These are phyloP conservation scores for Morinoia aosen DNA, from an alignment of 2,888 invertebrate species.

Conservation along the genomic window DNA sequence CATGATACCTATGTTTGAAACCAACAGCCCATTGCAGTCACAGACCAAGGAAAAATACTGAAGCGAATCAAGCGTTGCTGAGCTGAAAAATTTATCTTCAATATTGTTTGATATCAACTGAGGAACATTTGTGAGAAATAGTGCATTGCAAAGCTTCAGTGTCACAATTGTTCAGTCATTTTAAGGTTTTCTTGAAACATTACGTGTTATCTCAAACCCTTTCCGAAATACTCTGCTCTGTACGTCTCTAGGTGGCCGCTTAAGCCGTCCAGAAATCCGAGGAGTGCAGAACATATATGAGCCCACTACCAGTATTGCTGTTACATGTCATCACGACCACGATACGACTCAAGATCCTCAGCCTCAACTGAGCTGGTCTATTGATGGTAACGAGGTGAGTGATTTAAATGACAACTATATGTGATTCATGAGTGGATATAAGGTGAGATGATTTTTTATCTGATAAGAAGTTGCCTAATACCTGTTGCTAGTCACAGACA, in stretches of 20 bases:
- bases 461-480: background rate
- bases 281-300: background rate
- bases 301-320: background rate
- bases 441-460: background rate
- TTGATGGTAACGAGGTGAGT: slow-evolving; percentile 22
- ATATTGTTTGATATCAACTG: background rate
- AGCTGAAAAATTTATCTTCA: background rate
- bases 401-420: background rate
- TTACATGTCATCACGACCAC: background rate
- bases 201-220: background rate
- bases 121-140: background rate
- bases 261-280: background rate
- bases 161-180: too few species aligned
- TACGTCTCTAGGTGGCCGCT: background rate
- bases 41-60: too few species aligned
- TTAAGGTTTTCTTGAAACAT: background rate
- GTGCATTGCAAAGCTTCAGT: background rate
- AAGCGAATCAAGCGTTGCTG: too few species aligned
- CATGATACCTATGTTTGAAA: too few species aligned
- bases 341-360: background rate
- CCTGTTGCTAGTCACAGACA: background rate
- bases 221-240: background rate
- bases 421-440: background rate
- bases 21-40: too few species aligned
- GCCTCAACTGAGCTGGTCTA: background rate